Base-by-base conservation (phyloP, 2,113 vertebrate genomes). In the Vulpes ferrilata region DNA sequence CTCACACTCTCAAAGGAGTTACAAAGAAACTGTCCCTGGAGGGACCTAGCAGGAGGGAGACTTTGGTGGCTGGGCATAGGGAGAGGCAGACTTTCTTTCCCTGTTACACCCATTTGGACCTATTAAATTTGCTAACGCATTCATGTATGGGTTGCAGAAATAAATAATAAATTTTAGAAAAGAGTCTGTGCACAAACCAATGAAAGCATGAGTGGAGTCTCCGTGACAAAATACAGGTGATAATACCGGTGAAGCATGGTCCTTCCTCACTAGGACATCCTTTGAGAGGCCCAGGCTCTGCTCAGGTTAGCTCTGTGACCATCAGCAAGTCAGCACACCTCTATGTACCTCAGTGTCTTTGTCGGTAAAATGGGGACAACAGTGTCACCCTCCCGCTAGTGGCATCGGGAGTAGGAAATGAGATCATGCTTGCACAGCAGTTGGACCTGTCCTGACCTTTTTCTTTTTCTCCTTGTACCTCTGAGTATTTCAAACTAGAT, bases 391-490 rank as follows among this genome's bases (percentile, higher is more conserved):
- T 48, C 59, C 19, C 8, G 1, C 12, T 6, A 55, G 53, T 3
- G 11, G 23, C 13, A 0, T 7, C 0, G 1, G 32, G 65, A 23
- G 9, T 9, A 48, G n/a, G 85, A n/a, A 30, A 22, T 0, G 30
- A 60, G 55, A 22, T 3, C 0, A 0, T 0, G 3, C n/a, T 0
- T 2, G 12, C 0, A 5, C 2, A 3, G 73, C 80, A 22, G 38
- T 16, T 3, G 30, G 62, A 73, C 3, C 10, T 11, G 43, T 48
- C 65, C 48, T 27, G 30, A 65, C 17, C 11, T 11, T 12, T 23
- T 38, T 55, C 51, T 1, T 27, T 38, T 3, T 1, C 59, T 20
- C 1, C 55, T 71, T 35, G 15, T 12, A 2, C 60, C 51, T 57
- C 69, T n/a, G 4, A 2, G 7, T 1, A 13, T 30, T 22, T 78